Evolutionary conservation across 2,113 vertebrate species (phyloP).

Genomic region (Toxotes jaculatrix): DNA sequence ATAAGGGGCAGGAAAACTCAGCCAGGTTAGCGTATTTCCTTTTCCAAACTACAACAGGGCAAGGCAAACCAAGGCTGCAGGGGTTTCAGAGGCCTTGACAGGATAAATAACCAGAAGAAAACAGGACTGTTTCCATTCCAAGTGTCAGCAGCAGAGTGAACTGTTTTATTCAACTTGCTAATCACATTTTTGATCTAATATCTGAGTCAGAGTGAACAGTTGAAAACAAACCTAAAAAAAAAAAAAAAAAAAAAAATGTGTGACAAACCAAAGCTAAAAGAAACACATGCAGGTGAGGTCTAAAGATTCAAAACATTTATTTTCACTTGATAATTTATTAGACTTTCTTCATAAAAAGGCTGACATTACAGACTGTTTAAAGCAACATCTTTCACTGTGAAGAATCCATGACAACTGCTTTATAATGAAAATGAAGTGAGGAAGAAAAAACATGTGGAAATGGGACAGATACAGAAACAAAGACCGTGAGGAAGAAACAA

Average conservation of each 20-base stretch:
- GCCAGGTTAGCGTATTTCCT: slow-evolving; percentile 6
- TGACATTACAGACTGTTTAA: slow-evolving; percentile 83
- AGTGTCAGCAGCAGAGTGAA: slow-evolving; percentile 51
- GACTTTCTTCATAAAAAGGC: slow-evolving; percentile 83
- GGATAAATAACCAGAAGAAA: slow-evolving; percentile 41
- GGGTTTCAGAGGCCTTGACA: slow-evolving; percentile 16
- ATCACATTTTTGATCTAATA: slow-evolving; percentile 47
- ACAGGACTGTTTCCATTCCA: slow-evolving; percentile 45
- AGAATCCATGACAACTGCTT: slow-evolving; percentile 71
- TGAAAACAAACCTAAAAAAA: slow-evolving; percentile 28
- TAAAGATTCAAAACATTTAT: slow-evolving; percentile 85
- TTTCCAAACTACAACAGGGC: not conserved
- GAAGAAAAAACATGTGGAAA: slow-evolving; percentile 60
- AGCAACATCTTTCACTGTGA: slow-evolving; percentile 68
- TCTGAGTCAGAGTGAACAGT: slow-evolving; percentile 47
- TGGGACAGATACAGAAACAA: slow-evolving; percentile 59
- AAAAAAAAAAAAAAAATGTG: slow-evolving; percentile 46
- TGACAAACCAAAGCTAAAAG: slow-evolving; percentile 73
- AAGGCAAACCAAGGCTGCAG: not conserved
- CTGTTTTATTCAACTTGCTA: slow-evolving; percentile 63
- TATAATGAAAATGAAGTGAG: slow-evolving; percentile 59
- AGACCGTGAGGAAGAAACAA: slow-evolving; percentile 58
- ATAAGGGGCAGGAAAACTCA: not conserved
- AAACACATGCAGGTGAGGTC: slow-evolving; percentile 85
- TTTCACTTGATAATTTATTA: slow-evolving; percentile 86